Base-by-base conservation (phyloP, 2,888 invertebrate species). In the Heliconius charithonia region DNA sequence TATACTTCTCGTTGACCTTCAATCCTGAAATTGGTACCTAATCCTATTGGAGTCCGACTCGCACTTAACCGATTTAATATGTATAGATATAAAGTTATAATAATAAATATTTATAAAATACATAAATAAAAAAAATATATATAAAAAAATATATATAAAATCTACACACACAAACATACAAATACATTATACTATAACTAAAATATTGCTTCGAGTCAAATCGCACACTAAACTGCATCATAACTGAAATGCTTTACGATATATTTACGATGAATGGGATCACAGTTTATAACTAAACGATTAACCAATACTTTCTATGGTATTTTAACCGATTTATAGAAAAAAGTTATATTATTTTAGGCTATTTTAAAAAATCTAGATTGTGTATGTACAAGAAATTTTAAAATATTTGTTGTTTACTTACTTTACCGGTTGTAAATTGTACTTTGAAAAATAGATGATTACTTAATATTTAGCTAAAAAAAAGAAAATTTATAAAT, bases 241-340 rank as follows among this genome's bases (percentile, higher is more conserved):
- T 85, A 83, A 86, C 84, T 80, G 78, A 83, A 63, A 84, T 88
- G 85, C 83, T 91, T 91, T 90, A 92, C 83, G 90, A 79, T 83
- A 81, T 79, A 79, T 87, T 88, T 89, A 88, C 87, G 88, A 86
- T 86, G 86, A 85, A 87, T 86, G 84, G 84, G 86, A 86, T 87
- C 83, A 82, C 80, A 81, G 80, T 86, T 84, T 85, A 90, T 88
- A 86, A 88, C 86, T 82, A 86, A 88, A 89, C 91, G 92, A 92
- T 92, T 93, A 92, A 92, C 87, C 85, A 88, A 89, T 91, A 87
- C 88, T 89, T 89, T 89, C 59, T 72, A 72, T 59, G 2, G 16
- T 59, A 37, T 27, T 72, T 72, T 72, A 59, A 72, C 59, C 72
- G 32, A 37, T 9, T 32, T 72, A 13, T 22, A 72, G 59, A 32